phyloP scores from a whole-genome alignment of 2,113 vertebrate species.

The Serilophus lunatus region DNA sequence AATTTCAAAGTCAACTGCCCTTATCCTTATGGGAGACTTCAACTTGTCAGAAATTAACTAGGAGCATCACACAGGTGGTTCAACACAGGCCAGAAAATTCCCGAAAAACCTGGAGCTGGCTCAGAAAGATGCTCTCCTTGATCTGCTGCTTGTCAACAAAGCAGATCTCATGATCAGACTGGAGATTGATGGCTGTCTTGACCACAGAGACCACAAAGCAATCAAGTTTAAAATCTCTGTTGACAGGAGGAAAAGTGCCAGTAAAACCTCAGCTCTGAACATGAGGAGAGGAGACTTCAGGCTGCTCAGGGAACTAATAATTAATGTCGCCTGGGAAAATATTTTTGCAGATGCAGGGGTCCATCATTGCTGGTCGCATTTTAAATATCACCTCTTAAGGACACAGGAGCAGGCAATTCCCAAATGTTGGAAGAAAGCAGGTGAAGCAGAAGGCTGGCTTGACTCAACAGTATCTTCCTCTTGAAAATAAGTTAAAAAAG shows the following conservation, averaged over 20 bases:
- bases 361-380: neutral
- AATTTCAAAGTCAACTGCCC: neutral
- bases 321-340: neutral
- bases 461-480: neutral
- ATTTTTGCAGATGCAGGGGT: neutral
- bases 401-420: neutral
- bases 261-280: neutral
- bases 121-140: neutral
- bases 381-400: neutral
- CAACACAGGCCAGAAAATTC: neutral
- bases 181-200: neutral
- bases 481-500: neutral
- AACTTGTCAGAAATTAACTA: neutral
- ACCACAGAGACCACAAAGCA: neutral
- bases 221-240: neutral
- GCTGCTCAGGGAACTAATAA: neutral
- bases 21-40: neutral
- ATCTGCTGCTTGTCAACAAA: neutral
- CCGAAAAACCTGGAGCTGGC: neutral
- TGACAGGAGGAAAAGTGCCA: neutral
- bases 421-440: neutral
- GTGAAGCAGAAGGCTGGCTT: neutral
- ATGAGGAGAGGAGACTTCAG: neutral
- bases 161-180: neutral
- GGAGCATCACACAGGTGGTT: neutral